Evolutionary conservation across 2,797 vertebrate genomes (phyloP), one percentile per base, ranked within the genome.

Genomic region (Psittacula echo): DNA sequence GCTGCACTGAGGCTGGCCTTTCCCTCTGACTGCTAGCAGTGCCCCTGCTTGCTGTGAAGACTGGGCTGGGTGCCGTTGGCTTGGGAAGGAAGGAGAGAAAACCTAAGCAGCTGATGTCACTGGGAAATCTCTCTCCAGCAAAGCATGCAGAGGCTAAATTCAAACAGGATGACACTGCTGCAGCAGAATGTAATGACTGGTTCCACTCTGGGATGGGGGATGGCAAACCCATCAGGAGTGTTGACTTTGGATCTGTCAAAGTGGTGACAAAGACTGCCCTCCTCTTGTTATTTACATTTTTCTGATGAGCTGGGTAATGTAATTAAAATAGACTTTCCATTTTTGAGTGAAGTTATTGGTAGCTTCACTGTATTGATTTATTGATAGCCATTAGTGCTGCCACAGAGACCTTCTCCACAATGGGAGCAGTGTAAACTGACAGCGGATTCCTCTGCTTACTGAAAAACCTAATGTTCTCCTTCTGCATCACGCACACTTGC

Each of bases 81-180:
- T 77, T 1, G 2, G 58, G 53, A 44, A 85, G 11, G 76, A 70
- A 87, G 65, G 32, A 83, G 51, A 71, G 22, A 62, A 84, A 95
- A 86, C 23, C 39, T 34, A 47, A 88, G 61, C 42, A 70, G 68
- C n/a, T 60, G 60, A 79, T 74, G 80, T 71, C 56, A 68, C 2
- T 1, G 61, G 71, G 60, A 85, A 74, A 83, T 68, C 53, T 82
- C 61, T 24, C 42, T 75, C 54, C 77, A 82, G 77, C 42, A 94
- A 87, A 85, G 44, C n/a, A 67, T 0, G 0, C 0, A 0, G 34
- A 70, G 30, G 15, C 56, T 72, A 24, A 92, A 91, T 84, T 75
- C 72, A 79, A 89, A 51, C 7, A 84, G 50, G n/a, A 34, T 51
- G 45, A 30, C 15, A 23, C 60, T 64, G 58, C 27, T 58, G 45